Evolutionary conservation across 92 coral and sea anemone genomes (phyloP).

Genomic region (Micromussa lordhowensis): DNA sequence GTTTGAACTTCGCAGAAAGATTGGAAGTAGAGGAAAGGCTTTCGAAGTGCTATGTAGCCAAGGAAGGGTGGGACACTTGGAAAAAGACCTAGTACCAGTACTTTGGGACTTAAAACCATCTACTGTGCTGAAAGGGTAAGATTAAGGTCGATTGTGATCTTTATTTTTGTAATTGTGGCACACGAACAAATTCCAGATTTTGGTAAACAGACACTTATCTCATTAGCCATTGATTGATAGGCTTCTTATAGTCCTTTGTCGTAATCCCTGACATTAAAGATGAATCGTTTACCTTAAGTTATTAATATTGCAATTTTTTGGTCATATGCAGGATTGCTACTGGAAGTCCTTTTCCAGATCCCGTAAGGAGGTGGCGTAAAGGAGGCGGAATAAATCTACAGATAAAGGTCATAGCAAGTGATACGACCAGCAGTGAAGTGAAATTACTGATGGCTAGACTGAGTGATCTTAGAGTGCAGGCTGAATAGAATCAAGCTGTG

Average conservation of each 20-base stretch:
- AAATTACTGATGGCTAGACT: too few relatives aligned
- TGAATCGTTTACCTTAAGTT: too few relatives aligned
- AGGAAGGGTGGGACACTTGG: background rate
- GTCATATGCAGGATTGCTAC: background rate
- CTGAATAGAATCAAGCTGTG: too few relatives aligned
- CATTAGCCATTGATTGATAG: too few relatives aligned
- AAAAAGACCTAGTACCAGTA: slow-evolving; percentile 1
- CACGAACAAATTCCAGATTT: too few relatives aligned
- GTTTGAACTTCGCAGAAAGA: background rate
- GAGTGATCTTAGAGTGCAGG: too few relatives aligned
- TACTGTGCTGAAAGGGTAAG: slow-evolving; percentile 1
- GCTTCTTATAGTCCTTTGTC: too few relatives aligned
- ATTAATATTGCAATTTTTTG: background rate
- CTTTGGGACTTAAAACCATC: background rate
- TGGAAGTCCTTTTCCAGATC: background rate
- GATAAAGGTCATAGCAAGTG: slow-evolving; percentile 2
- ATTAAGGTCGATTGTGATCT: background rate
- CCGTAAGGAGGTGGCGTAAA: slow-evolving; percentile 3
- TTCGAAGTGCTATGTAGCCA: background rate
- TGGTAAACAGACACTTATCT: too few relatives aligned
- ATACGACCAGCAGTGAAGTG: background rate
- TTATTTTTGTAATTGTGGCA: background rate
- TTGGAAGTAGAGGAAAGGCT: background rate
- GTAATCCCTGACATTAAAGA: too few relatives aligned
- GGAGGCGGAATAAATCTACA: slow-evolving; percentile 14